Percentiles rank a stretch among this genome's conserved stretches.
Conservation (phyloP, 2,113 vertebrate species). For the Fulica atra region DNA sequence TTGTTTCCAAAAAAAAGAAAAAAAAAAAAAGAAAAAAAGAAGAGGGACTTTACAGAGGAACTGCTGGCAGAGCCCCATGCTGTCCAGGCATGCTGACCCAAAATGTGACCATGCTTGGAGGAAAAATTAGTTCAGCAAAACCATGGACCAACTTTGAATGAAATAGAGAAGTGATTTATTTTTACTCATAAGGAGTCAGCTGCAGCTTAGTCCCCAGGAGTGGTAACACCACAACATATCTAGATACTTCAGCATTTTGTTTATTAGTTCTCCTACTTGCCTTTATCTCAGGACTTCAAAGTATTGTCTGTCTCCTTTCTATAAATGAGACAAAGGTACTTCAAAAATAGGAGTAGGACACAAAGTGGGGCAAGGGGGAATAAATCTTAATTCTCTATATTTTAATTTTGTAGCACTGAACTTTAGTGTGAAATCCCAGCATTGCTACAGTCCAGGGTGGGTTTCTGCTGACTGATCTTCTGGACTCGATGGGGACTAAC, state of each 20-base stretch:
- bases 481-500: neutral
- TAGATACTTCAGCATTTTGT: neutral
- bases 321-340: neutral
- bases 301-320: neutral
- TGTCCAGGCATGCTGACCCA: conserved; percentile 56
- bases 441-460: neutral
- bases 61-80: conserved; percentile 19
- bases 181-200: neutral
- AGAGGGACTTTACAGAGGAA: conserved; percentile 5
- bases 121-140: conserved; percentile 18
- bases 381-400: neutral
- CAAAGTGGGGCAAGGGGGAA: rapidly evolving
- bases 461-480: neutral
- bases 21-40: neutral
- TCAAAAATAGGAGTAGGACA: neutral
- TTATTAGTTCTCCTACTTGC: neutral
- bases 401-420: neutral
- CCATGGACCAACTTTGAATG: neutral
- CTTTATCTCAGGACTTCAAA: neutral
- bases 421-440: neutral
- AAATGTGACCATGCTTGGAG: conserved; percentile 24
- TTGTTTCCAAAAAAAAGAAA: conserved; percentile 23
- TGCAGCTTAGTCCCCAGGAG: neutral
- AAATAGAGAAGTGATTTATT: conserved; percentile 4
- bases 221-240: neutral